A percentile compares a stretch with the other conserved stretches of the same genome.
Evolutionary conservation across 2,888 invertebrate species (phyloP).

Genomic region (Sphecodes monilicornis): DNA sequence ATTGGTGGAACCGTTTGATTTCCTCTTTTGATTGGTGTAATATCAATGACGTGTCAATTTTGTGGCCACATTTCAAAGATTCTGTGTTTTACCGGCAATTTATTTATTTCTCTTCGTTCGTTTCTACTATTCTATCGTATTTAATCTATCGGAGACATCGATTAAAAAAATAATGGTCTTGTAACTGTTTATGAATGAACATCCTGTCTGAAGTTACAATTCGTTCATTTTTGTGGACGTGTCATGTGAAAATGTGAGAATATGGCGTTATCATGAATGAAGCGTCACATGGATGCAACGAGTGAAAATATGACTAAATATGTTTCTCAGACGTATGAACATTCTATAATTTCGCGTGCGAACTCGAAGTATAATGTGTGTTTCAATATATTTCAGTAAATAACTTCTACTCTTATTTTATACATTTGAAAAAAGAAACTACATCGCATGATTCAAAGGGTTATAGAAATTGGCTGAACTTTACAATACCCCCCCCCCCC

Average conservation of each 20-base stretch:
- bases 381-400: background rate
- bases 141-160: background rate
- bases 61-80: constrained; percentile 54
- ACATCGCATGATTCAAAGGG: background rate
- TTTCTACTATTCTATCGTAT: background rate
- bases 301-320: background rate
- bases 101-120: background rate
- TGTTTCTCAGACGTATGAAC: background rate
- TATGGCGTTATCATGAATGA: constrained; percentile 34
- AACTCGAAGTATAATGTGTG: background rate
- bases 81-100: constrained; percentile 6
- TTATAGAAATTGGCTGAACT: too few relatives aligned
- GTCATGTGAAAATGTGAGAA: constrained; percentile 33
- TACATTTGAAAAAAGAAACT: background rate
- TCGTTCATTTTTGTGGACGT: constrained; percentile 34
- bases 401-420: background rate
- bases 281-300: background rate
- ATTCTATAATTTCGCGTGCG: background rate
- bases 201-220: background rate
- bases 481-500: too few relatives aligned
- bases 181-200: background rate
- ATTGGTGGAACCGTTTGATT: constrained; percentile 50
- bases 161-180: background rate
- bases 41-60: constrained; percentile 69
- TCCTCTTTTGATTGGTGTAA: constrained; percentile 56